Base-by-base conservation (phyloP, 1,140 invertebrate genomes). In the Harpegnathos saltator region DNA sequence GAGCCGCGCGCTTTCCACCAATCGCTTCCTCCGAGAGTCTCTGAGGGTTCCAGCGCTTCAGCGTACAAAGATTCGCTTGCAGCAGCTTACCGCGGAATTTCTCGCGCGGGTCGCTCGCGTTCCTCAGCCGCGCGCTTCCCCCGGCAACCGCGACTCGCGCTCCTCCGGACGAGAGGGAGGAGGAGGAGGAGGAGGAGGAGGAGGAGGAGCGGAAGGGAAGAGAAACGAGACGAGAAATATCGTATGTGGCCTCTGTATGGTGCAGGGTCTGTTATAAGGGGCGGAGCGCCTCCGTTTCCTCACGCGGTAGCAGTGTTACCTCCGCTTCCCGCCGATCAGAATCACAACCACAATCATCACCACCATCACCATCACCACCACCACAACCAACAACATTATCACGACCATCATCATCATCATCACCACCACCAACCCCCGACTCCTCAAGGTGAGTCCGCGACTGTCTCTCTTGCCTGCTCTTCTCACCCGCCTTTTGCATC, bases 231-330 rank as follows among this genome's bases (percentile, higher is more conserved):
- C n/a, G n/a, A 85, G 54, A 81, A 72, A 72, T 72, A 83, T 82
- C 85, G 82, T 87, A 87, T 91, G 88, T 91, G 91, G 89, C 90
- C 88, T 94, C 91, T 94, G 87, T 94, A 91, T 92, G 90, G 91
- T 91, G 92, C 91, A 94, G 93, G 94, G 83, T 91, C 91, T 88
- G 88, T 93, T 90, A 85, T 93, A 89, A 91, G 94, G 89, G 92
- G 92, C 86, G 93, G 92, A 83, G 89, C 84, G 74, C 90, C 95
- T 93, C 93, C 95, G 90, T 96, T 95, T 89, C 95, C 95, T 90
- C 95, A 96, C 93, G 95, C 95, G 93, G 95, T 96, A 92, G 95
- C 95, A 93, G 96, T 96, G 89, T 94, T 96, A 93, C 96, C 96
- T 93, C 95, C 95, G 92, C 94, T 96, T 92, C 95, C 95, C 91